These are phyloP conservation scores for Hypsibius dujardini DNA, from an alignment of 1,140 invertebrate species.

Conservation along the genomic window DNA sequence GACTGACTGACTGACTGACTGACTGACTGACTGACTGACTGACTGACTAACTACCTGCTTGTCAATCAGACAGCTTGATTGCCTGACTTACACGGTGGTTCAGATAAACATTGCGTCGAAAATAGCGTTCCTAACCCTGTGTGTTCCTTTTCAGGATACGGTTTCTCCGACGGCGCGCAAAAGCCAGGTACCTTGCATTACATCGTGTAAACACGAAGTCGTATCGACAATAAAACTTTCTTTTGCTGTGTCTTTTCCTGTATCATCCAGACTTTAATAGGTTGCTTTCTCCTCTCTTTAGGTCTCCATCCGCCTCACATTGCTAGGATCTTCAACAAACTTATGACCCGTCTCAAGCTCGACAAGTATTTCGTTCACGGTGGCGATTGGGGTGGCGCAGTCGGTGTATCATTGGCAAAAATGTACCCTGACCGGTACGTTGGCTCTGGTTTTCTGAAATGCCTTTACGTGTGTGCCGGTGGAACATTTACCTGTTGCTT, in stretches of 20 bases:
- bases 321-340: slow-evolving; percentile 54
- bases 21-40: neutral
- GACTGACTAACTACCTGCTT: too few species aligned
- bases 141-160: slow-evolving; percentile 43
- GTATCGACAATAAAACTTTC: neutral
- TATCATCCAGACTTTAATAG: slow-evolving; percentile 11
- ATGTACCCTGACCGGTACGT: neutral
- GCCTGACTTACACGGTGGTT: too few species aligned
- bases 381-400: slow-evolving; percentile 47
- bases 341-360: slow-evolving; percentile 60
- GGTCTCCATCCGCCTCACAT: slow-evolving; percentile 40
- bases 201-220: too few species aligned
- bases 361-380: slow-evolving; percentile 62
- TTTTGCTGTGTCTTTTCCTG: neutral
- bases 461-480: neutral
- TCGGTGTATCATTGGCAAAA: slow-evolving; percentile 23
- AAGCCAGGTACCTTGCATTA: slow-evolving; percentile 25
- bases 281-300: slow-evolving; percentile 19
- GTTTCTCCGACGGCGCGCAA: slow-evolving; percentile 53
- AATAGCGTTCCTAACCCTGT: too few species aligned
- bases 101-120: too few species aligned
- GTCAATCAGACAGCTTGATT: too few species aligned
- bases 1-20: too few species aligned
- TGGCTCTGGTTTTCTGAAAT: neutral
- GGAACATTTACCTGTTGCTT: slow-evolving; percentile 10